A percentile compares a stretch with the other conserved stretches of the same genome.
Evolutionary conservation across 2,797 vertebrate genomes (phyloP).

Genomic region (Lithobates pipiens): DNA sequence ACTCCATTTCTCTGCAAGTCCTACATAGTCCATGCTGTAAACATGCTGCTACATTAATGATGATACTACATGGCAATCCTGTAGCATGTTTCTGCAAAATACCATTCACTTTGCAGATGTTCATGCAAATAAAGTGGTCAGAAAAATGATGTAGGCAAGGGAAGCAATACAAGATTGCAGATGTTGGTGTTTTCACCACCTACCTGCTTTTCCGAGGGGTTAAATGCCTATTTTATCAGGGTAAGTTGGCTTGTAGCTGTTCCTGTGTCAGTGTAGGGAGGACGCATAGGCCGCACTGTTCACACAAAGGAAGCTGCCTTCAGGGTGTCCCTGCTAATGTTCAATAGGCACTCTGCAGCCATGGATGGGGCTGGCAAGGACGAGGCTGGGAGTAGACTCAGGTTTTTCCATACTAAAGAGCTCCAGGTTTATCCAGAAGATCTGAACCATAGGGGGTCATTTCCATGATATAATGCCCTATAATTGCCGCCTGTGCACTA

Average conservation of each 20-base stretch:
- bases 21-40: not conserved
- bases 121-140: not conserved
- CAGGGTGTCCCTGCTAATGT: constrained; percentile 34
- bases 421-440: constrained; percentile 2
- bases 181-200: constrained; percentile 17
- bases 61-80: not conserved
- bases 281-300: constrained; percentile 10
- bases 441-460: not conserved
- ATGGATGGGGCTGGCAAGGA: constrained; percentile 16
- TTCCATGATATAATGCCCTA: not conserved
- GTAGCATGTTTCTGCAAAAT: not conserved
- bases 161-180: not conserved
- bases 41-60: not conserved
- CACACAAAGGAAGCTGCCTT: constrained; percentile 46
- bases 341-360: constrained; percentile 31
- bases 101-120: not conserved
- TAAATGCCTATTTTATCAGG: constrained; percentile 14
- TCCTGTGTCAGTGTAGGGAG: constrained; percentile 16
- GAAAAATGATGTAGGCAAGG: not conserved
- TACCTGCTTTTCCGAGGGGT: constrained; percentile 43
- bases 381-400: constrained; percentile 1
- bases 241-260: constrained; percentile 8
- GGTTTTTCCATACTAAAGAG: constrained; percentile 14
- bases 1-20: too few relatives aligned
- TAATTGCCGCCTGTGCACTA: not conserved